Percentiles rank a stretch among this genome's conserved stretches.
These are phyloP conservation scores for Apotomis betuletana DNA, from an alignment of 2,888 invertebrate species.

Conservation along the genomic window DNA sequence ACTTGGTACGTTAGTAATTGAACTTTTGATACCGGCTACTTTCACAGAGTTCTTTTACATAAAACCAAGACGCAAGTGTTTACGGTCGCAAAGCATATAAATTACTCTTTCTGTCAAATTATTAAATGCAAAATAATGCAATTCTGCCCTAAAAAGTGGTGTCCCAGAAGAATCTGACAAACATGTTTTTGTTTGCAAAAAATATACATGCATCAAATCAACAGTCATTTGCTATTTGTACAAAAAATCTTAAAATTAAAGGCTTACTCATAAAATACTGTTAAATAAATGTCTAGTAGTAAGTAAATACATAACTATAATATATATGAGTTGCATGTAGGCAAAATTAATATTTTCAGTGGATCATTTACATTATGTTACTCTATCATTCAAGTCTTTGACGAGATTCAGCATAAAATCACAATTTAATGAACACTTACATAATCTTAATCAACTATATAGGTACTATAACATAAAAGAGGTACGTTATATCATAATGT, in stretches of 20 bases:
- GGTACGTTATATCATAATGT: constrained; percentile 2
- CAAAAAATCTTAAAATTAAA: constrained; percentile 8
- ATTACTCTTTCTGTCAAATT: neutral
- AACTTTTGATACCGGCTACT: too few relatives aligned
- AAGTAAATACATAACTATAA: neutral
- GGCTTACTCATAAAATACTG: constrained; percentile 25
- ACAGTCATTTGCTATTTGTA: constrained; percentile 6
- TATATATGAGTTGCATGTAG: neutral
- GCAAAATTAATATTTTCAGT: neutral
- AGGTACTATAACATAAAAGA: neutral
- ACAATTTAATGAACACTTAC: constrained; percentile 24
- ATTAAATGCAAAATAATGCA: too few relatives aligned
- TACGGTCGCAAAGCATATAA: too few relatives aligned
- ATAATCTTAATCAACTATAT: constrained; percentile 4
- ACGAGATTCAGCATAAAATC: constrained; percentile 34
- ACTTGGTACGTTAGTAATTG: too few relatives aligned
- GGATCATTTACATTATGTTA: constrained; percentile 2
- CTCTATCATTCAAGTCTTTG: constrained; percentile 14
- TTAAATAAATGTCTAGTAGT: constrained; percentile 11
- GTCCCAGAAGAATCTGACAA: neutral
- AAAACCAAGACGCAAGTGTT: too few relatives aligned
- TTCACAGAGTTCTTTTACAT: too few relatives aligned
- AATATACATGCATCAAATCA: constrained; percentile 17
- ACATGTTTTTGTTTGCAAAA: neutral
- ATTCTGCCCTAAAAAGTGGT: neutral